These are phyloP conservation scores for Corythaeola cristata DNA, from an alignment of 2,113 vertebrate genomes.

Conservation along the genomic window DNA sequence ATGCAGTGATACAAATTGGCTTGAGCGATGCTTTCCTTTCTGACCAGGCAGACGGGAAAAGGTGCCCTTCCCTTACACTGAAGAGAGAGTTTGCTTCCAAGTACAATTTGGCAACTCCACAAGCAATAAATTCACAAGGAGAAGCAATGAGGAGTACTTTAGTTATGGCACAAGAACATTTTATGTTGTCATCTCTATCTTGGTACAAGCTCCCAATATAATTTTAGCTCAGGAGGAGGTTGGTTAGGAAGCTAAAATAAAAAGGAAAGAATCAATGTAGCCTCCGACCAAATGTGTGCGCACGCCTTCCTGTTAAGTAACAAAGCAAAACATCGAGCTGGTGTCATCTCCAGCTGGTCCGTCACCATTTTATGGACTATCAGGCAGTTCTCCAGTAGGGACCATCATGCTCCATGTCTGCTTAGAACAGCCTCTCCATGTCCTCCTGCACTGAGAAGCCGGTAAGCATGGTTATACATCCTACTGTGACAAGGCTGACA, in stretches of 20 bases:
- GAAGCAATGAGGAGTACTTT: not conserved
- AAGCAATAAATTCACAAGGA: constrained; percentile 8
- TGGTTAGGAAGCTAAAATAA: not conserved
- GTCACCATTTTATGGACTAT: not conserved
- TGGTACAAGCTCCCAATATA: not conserved
- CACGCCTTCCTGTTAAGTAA: not conserved
- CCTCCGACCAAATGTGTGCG: not conserved
- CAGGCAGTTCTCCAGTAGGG: not conserved
- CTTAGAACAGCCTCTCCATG: not conserved
- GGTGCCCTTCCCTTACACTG: not conserved
- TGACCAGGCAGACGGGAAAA: constrained; percentile 6
- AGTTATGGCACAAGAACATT: not conserved
- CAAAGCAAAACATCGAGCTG: not conserved
- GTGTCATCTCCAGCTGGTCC: not conserved
- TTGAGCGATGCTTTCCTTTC: not conserved
- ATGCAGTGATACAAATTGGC: not conserved
- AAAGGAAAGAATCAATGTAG: not conserved
- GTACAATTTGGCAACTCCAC: constrained; percentile 1
- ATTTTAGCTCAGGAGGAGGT: constrained; percentile 6
- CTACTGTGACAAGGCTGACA: not conserved
- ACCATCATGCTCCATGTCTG: not conserved
- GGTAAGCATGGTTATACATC: not conserved
- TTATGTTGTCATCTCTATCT: not conserved
- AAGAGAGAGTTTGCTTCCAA: not conserved
- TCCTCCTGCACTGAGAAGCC: not conserved